A percentile compares a stretch with the other conserved stretches of the same genome.
Conservation (phyloP, 2,113 vertebrate genomes). For the Oreochromis aureus region DNA sequence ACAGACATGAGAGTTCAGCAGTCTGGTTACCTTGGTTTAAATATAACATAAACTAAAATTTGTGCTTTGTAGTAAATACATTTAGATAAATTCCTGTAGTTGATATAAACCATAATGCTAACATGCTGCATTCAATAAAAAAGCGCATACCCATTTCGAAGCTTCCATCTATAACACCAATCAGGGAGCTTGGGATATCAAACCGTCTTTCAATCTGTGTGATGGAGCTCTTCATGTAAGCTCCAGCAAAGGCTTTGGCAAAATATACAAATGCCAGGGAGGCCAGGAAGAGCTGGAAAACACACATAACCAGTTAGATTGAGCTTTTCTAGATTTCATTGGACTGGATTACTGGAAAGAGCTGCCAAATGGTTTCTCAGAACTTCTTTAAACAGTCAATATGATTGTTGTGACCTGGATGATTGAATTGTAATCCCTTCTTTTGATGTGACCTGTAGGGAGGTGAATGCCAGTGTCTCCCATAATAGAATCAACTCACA, state of each 20-base stretch:
- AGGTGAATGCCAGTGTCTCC: background rate
- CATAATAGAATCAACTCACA: background rate
- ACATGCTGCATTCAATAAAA: background rate
- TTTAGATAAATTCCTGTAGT: background rate
- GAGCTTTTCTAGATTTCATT: background rate
- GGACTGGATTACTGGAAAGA: background rate
- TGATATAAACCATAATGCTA: background rate
- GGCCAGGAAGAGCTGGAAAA: slow-evolving; percentile 79
- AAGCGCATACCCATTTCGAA: slow-evolving; percentile 85
- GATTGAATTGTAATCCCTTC: background rate
- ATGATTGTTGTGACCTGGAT: background rate
- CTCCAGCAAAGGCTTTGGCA: slow-evolving; percentile 76
- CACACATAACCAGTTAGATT: background rate
- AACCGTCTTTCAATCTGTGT: slow-evolving; percentile 93
- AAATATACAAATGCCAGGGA: slow-evolving; percentile 80
- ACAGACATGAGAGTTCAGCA: background rate
- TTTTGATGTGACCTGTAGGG: background rate
- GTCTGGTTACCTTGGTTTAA: background rate
- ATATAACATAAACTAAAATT: background rate
- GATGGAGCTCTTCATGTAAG: slow-evolving; percentile 87
- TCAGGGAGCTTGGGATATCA: slow-evolving; percentile 80
- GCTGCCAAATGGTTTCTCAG: background rate
- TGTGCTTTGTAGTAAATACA: background rate
- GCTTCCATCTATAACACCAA: slow-evolving; percentile 85
- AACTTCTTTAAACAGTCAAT: background rate